Base-by-base conservation (phyloP, 2,797 vertebrate genomes). In the Sebastolobus alascanus region DNA sequence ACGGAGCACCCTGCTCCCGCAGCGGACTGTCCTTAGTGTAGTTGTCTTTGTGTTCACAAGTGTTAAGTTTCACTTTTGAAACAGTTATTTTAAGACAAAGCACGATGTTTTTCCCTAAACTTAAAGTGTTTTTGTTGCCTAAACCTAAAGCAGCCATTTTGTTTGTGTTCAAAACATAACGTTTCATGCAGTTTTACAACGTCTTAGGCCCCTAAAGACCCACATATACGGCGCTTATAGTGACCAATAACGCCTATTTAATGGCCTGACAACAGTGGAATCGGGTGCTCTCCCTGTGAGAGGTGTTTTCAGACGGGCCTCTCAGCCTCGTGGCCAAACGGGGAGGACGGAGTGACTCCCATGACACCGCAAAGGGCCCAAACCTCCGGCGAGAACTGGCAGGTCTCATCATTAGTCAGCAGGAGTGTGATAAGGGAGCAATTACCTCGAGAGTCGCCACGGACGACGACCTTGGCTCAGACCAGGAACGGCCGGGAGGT, bases 381-480 rank as follows among this genome's bases (percentile, higher is more conserved):
- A 77, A 71, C 73, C 68, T 84, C 77, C 27, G 3, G 64, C 76
- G 61, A 33, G 29, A 76, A 68, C 75, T 68, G 86, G 84, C 86
- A 82, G 75, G 0, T 73, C 69, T 88, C 80, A 77, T 88, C 84
- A 75, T 92, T 85, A 89, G 80, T 89, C 87, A 90, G 82, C 89
- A 85, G 68, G 73, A 86, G 73, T 46, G 75, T 60, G 75, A 69
- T 80, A 67, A 89, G 70, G 56, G 72, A 72, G 85, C 58, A 84
- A 82, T 93, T 93, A 88, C 77, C 61, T 71, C 73, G 10, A 74
- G 72, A 8, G 75, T 80, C 56, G 25, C 90, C 71, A 72, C 33
- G 6, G 87, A 87, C 66, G 10, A 79, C 1, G 77, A 94, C 92
- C 90, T 94, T 91, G 92, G 77, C 84, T 89, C 50, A 40, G n/a